Conservation (phyloP, 2,888 invertebrate genomes). For the Spisula subtruncata region DNA sequence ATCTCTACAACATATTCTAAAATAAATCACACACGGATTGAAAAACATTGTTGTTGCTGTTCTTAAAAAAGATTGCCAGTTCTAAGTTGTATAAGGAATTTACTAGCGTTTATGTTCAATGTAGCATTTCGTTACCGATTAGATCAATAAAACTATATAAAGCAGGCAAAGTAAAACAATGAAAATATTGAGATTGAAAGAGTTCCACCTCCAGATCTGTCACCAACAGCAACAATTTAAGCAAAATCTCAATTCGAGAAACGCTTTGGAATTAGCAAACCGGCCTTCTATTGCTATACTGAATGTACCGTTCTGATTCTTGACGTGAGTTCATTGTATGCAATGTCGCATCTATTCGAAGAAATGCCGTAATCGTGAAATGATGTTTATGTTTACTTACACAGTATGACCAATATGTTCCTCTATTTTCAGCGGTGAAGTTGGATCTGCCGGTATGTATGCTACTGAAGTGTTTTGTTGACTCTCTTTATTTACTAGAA, state of each 20-base stretch:
- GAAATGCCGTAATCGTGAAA: not conserved
- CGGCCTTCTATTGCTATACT: not conserved
- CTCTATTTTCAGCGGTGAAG: slow-evolving; percentile 51
- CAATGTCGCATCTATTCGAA: not conserved
- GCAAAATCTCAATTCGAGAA: no score
- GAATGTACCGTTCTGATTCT: not conserved
- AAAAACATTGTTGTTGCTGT: no score
- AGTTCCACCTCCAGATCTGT: not conserved
- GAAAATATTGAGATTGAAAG: no score
- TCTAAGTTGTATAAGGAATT: no score
- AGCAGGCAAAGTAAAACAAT: no score
- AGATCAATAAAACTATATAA: no score
- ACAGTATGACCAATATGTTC: not conserved
- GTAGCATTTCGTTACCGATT: no score
- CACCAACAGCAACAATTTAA: not conserved
- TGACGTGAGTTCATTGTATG: not conserved
- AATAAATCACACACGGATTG: no score
- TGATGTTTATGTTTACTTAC: not conserved
- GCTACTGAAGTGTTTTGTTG: not conserved
- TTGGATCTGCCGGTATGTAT: slow-evolving; percentile 60
- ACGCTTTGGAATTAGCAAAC: not conserved
- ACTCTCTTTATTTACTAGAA: no score
- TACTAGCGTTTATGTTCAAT: no score
- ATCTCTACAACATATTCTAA: no score
- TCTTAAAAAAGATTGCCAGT: no score